A percentile compares a stretch with the other conserved stretches of the same genome.
These are phyloP conservation scores for Prietella phreatophila DNA, from an alignment of 2,113 vertebrate species.

Conservation along the genomic window DNA sequence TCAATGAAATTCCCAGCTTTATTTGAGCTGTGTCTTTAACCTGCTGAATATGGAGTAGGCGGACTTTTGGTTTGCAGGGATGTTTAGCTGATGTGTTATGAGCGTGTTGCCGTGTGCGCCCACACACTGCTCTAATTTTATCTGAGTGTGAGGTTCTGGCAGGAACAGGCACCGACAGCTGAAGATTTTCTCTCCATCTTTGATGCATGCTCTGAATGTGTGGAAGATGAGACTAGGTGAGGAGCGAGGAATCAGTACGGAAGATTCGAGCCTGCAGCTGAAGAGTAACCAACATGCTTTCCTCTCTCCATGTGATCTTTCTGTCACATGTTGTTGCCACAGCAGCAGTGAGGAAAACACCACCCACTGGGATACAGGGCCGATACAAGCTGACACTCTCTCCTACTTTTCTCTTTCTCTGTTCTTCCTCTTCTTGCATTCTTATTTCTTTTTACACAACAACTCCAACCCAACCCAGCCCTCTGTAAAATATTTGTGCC, in stretches of 20 bases:
- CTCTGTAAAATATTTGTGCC: not conserved
- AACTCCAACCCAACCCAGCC: not conserved
- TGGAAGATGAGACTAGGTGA: constrained; percentile 22
- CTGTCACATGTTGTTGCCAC: constrained; percentile 71
- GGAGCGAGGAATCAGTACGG: not conserved
- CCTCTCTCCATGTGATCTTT: constrained; percentile 65
- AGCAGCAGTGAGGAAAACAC: constrained; percentile 65
- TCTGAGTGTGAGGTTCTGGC: constrained; percentile 35
- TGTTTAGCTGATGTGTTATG: constrained; percentile 50
- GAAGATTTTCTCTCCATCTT: constrained; percentile 26
- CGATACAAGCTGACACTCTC: constrained; percentile 42
- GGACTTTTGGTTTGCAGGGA: constrained; percentile 45
- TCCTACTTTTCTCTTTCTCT: not conserved
- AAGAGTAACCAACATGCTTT: constrained; percentile 32
- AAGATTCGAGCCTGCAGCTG: constrained; percentile 20
- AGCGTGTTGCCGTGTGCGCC: constrained; percentile 46
- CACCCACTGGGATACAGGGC: constrained; percentile 65
- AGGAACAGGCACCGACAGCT: constrained; percentile 29
- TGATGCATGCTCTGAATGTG: constrained; percentile 16
- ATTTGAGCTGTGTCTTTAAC: constrained; percentile 35
- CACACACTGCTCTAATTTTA: constrained; percentile 55
- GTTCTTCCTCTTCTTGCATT: constrained; percentile 55
- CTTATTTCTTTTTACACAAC: constrained; percentile 2
- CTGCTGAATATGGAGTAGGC: constrained; percentile 45
- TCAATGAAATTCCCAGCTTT: constrained; percentile 26